Conservation (phyloP, 1,140 invertebrate species). For the Agrypnia vestita region DNA sequence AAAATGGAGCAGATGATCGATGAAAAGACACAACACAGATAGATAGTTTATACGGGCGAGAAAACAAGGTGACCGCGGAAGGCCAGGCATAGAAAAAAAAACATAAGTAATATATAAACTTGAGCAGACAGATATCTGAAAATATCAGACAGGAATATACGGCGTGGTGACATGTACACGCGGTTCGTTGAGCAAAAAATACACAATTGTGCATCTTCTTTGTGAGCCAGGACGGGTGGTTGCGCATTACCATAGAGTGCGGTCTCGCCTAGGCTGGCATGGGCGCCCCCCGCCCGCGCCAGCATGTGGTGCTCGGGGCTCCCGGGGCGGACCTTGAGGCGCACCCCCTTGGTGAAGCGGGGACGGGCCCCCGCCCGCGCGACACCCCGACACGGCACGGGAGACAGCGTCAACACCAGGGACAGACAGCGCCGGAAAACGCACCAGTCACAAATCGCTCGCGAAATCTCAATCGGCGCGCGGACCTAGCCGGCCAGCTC, state of each 20-base stretch:
- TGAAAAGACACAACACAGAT: no score
- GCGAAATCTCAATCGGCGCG: conserved; percentile 26
- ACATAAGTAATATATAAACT: no score
- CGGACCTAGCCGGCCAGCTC: conserved; percentile 6
- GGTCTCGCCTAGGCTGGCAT: conserved; percentile 10
- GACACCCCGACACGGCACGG: conserved; percentile 49
- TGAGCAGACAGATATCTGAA: no score
- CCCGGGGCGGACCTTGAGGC: conserved; percentile 47
- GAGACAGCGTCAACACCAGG: conserved; percentile 47
- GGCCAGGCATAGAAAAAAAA: no score
- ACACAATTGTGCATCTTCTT: no score
- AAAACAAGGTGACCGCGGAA: no score
- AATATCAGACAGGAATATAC: no score
- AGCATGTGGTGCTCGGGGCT: conserved; percentile 13
- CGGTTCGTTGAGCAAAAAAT: no score
- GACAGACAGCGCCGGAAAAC: conserved; percentile 43
- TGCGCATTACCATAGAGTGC: neutral
- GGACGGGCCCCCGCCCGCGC: conserved; percentile 45
- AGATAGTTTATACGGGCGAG: no score
- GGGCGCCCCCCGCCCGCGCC: neutral
- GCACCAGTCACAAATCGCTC: conserved; percentile 48
- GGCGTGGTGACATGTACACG: no score
- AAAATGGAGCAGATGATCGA: no score
- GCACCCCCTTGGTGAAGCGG: conserved; percentile 56
- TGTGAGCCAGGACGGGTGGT: no score